These are phyloP conservation scores for Drosophila ochracea DNA, from an alignment of 2,888 invertebrate species.

Conservation along the genomic window DNA sequence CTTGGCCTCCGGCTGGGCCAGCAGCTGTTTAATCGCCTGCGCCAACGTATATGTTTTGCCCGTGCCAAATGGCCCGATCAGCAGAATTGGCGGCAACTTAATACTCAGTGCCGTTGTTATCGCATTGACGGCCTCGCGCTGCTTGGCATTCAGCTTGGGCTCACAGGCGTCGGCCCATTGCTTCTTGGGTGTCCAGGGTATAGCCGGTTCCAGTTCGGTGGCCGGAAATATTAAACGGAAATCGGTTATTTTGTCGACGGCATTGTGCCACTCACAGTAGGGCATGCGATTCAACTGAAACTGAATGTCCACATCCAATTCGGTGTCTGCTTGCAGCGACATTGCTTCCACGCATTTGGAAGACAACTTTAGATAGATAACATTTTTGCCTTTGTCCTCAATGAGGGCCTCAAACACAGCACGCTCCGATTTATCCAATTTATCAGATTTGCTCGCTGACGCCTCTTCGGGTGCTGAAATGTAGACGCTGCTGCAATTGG, in stretches of 20 bases:
- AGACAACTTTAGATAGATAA: conserved; percentile 90
- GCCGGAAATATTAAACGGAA: conserved; percentile 91
- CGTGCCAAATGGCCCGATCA: conserved; percentile 94
- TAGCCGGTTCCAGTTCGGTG: conserved; percentile 87
- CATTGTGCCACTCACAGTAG: conserved; percentile 94
- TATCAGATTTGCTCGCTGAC: conserved; percentile 52
- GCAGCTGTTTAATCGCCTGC: conserved; percentile 89
- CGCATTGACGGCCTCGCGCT: conserved; percentile 91
- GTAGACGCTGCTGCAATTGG: conserved; percentile 90
- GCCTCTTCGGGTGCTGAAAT: conserved; percentile 85
- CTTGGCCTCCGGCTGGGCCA: conserved; percentile 88
- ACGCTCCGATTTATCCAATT: conserved; percentile 61
- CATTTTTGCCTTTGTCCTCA: conserved; percentile 92
- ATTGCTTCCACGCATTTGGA: conserved; percentile 88
- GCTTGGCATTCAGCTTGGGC: conserved; percentile 90
- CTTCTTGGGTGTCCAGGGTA: conserved; percentile 89
- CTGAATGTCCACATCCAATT: conserved; percentile 90
- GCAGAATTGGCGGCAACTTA: conserved; percentile 89
- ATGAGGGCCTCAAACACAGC: conserved; percentile 91
- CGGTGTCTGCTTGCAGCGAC: conserved; percentile 88
- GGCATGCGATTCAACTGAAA: conserved; percentile 92
- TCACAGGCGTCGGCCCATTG: conserved; percentile 89
- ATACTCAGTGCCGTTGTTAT: conserved; percentile 89
- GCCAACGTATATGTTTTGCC: conserved; percentile 94
- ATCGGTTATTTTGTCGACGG: conserved; percentile 91